Base-by-base conservation (phyloP, 2,888 invertebrate species). In the Falcaria lacertinaria region DNA sequence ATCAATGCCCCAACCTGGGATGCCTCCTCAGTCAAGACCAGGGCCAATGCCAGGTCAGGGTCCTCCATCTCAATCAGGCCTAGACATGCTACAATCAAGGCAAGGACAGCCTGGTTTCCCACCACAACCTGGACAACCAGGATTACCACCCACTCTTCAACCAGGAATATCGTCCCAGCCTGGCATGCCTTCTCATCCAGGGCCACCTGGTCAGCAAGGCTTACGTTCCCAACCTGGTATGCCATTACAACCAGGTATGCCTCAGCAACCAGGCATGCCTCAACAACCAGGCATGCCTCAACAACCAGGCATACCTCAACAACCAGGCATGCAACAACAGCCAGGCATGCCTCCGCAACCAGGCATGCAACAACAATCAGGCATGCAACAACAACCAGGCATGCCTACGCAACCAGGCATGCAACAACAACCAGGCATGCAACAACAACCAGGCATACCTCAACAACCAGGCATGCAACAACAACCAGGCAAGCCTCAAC, bases 391-490 rank as follows among this genome's bases (percentile, higher is more conserved):
- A 13, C 48, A 49, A 19, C 19, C 19, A 6, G 19, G 19, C 3
- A 19, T 19, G 33, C 44, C 49, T 4, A 37, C 47, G 2, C 28
- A 28, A 41, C 37, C 49, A 17, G 53, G 53, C 11, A 41, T 48
- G 39, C 44, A 47, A 13, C 48, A 45, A n/a, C 57, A 52, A 42
- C 51, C 57, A 7, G 54, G 57, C n/a, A 42, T 50, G 40, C 28
- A 28, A 11, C 28, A 7, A 28, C 28, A 54, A 44, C 45, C 59
- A 47, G 40, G 60, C 42, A 46, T 54, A 42, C 49, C 53, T 15
- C 45, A 48, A 25, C 71, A 67, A 44, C 53, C 60, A 56, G 58
- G 61, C n/a, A 58, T 52, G 45, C 43, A 41, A 13, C 42, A 58
- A 40, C 64, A 63, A 43, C 55, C 54, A 1, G 28, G 28, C 2